A percentile compares a stretch with the other conserved stretches of the same genome.
These are phyloP conservation scores for Masticophis lateralis DNA, from an alignment of 2,797 vertebrate species.

Conservation along the genomic window DNA sequence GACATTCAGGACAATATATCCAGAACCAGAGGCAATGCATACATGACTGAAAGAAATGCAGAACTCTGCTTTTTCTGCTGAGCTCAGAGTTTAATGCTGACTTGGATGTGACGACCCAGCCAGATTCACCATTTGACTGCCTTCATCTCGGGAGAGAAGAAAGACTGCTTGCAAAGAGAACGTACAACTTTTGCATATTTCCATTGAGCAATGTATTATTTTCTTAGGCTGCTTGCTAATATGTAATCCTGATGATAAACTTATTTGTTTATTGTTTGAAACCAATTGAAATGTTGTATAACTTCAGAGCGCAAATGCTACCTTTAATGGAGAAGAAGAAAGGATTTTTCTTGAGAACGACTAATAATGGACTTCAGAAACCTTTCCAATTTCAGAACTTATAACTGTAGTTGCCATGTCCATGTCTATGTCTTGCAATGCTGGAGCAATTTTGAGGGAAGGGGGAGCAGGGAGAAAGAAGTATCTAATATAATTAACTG, in stretches of 20 bases:
- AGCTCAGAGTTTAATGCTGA: constrained; percentile 11
- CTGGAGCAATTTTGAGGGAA: neutral
- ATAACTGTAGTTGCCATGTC: neutral
- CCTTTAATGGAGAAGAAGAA: neutral
- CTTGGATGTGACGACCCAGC: neutral
- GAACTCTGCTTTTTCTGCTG: neutral
- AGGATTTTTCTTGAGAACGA: neutral
- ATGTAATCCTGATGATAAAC: neutral
- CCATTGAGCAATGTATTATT: neutral
- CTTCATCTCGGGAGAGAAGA: neutral
- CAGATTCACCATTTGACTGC: neutral
- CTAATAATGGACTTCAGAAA: neutral
- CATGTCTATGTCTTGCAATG: neutral
- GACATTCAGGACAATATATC: constrained; percentile 87
- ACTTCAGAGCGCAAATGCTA: neutral
- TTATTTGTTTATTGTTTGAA: neutral
- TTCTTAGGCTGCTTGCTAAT: neutral
- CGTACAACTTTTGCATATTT: constrained; percentile 20
- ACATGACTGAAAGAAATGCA: constrained; percentile 43
- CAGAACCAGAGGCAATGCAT: constrained; percentile 64
- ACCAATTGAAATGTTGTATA: neutral
- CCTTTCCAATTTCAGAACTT: neutral
- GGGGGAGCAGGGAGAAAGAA: neutral
- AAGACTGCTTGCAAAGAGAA: neutral
- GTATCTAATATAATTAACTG: neutral